Evolutionary conservation across 2,113 vertebrate species (phyloP).

Genomic region (Euleptes europaea): DNA sequence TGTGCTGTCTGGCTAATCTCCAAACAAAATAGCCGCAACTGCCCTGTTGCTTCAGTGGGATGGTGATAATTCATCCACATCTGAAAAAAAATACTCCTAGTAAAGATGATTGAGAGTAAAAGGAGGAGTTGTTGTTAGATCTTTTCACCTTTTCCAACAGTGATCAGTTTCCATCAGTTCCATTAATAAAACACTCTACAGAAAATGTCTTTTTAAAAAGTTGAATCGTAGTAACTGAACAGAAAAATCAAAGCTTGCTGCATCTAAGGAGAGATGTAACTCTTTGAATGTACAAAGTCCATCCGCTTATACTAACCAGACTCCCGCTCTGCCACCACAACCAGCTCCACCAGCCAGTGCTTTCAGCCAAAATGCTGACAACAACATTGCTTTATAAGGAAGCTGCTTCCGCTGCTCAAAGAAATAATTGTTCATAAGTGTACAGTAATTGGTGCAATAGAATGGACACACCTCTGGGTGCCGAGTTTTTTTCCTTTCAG

Average conservation of each 20-base stretch:
- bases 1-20: background rate
- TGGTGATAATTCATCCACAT: background rate
- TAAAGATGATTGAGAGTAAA: background rate
- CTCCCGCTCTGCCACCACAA: background rate
- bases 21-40: slow-evolving; percentile 15
- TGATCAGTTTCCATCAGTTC: background rate
- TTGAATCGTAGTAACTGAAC: background rate
- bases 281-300: background rate
- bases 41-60: background rate
- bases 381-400: too few species aligned
- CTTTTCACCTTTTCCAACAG: background rate
- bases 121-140: background rate
- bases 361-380: background rate
- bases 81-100: background rate
- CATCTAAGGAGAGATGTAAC: background rate
- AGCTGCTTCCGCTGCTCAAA: too few species aligned
- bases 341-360: background rate
- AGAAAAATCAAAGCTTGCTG: background rate
- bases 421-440: too few species aligned
- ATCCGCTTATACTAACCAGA: background rate
- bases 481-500: too few species aligned
- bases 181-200: background rate
- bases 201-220: slow-evolving; percentile 1
- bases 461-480: too few species aligned
- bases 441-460: too few species aligned